Percentiles rank a stretch among this genome's conserved stretches.
phyloP scores from a whole-genome alignment of 2,797 vertebrate genomes.

The Alca torda region DNA sequence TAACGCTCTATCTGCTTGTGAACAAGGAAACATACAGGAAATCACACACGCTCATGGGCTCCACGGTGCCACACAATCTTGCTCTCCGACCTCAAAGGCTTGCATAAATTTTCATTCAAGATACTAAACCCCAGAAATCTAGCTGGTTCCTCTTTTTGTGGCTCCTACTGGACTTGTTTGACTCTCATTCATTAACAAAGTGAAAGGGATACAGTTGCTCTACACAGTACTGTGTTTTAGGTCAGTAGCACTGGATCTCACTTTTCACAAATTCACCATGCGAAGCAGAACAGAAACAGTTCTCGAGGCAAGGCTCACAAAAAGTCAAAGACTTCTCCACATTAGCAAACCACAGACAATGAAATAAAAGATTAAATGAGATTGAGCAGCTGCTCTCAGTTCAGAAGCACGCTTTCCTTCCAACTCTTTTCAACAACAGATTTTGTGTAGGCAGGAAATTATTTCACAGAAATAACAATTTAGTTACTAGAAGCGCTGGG shows the following conservation, averaged over 20 bases:
- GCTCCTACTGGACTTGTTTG: neutral
- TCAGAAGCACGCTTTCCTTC: conserved; percentile 17
- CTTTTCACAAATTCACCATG: neutral
- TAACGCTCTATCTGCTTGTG: neutral
- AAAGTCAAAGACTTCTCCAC: neutral
- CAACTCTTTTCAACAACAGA: conserved; percentile 42
- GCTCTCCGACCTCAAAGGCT: neutral
- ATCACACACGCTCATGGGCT: neutral
- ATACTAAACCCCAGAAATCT: neutral
- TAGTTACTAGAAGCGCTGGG: neutral
- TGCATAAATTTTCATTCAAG: neutral
- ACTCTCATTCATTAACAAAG: neutral
- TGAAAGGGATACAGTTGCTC: neutral
- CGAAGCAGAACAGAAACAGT: neutral
- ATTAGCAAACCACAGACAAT: neutral
- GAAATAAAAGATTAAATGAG: conserved; percentile 14
- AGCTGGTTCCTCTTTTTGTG: neutral
- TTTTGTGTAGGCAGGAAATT: conserved; percentile 30
- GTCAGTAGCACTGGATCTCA: neutral
- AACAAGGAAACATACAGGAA: neutral
- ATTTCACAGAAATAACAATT: conserved; percentile 14
- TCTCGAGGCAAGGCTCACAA: neutral
- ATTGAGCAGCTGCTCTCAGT: conserved; percentile 29
- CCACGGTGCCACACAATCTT: neutral
- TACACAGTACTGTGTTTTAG: neutral